phyloP scores from a whole-genome alignment of 2,113 vertebrate genomes.

The Xenotilapia longispinis region DNA sequence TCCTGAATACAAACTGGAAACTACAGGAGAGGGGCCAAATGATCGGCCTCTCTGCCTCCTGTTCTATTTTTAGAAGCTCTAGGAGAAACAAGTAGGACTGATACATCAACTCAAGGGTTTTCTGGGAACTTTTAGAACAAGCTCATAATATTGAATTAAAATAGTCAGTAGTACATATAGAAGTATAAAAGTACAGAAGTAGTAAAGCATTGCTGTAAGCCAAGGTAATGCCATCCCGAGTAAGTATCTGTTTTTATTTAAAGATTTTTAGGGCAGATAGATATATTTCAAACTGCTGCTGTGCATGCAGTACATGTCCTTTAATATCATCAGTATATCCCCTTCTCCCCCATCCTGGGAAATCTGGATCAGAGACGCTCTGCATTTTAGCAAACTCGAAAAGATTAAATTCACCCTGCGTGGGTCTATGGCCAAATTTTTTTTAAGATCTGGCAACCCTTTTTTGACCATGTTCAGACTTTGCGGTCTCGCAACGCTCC shows the following conservation, averaged over 20 bases:
- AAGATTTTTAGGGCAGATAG: neutral
- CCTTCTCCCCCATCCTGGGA: too few species aligned
- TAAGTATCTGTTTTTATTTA: neutral
- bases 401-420: too few species aligned
- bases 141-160: neutral
- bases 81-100: neutral
- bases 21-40: neutral
- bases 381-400: too few species aligned
- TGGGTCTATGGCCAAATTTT: too few species aligned
- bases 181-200: neutral
- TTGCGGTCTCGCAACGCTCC: too few species aligned
- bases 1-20: neutral
- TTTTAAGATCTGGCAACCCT: too few species aligned
- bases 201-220: neutral
- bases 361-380: too few species aligned
- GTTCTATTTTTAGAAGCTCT: neutral
- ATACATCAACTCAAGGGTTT: neutral
- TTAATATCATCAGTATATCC: neutral
- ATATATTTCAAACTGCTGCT: neutral
- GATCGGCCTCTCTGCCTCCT: neutral
- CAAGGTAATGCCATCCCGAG: neutral
- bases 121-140: neutral
- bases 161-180: neutral
- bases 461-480: too few species aligned
- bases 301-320: neutral